Conservation (phyloP, 2,797 vertebrate genomes). For the Sparidentex hasta region DNA sequence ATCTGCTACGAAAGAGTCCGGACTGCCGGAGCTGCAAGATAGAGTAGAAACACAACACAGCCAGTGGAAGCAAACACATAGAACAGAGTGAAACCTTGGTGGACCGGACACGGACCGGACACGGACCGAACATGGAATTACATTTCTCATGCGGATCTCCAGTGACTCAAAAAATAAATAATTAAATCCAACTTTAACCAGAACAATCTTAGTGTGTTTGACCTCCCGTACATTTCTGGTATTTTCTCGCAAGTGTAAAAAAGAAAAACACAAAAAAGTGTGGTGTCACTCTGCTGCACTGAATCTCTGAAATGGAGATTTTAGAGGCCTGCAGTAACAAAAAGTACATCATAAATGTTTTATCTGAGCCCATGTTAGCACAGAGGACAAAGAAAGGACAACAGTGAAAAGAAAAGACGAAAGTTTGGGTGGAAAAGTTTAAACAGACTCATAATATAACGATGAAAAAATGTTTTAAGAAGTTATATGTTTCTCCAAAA, state of each 20-base stretch:
- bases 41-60: no score
- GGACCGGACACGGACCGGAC: no score
- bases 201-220: background rate
- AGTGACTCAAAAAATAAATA: background rate
- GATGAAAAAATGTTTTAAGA: no score
- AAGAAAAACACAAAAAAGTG: background rate
- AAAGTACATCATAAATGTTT: constrained; percentile 4
- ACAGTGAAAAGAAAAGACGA: background rate
- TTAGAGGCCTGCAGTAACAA: background rate
- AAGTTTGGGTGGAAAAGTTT: background rate
- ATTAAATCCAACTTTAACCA: background rate
- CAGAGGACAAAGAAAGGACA: constrained; percentile 8
- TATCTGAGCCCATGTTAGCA: background rate
- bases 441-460: no score
- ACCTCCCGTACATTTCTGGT: background rate
- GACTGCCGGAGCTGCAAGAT: no score
- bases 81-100: no score
- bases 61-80: no score
- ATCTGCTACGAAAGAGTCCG: no score
- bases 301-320: background rate
- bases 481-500: no score
- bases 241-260: background rate
- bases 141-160: background rate
- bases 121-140: no score
- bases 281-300: background rate